Base-by-base conservation (phyloP, 1,140 invertebrate genomes). In the Limonius californicus region DNA sequence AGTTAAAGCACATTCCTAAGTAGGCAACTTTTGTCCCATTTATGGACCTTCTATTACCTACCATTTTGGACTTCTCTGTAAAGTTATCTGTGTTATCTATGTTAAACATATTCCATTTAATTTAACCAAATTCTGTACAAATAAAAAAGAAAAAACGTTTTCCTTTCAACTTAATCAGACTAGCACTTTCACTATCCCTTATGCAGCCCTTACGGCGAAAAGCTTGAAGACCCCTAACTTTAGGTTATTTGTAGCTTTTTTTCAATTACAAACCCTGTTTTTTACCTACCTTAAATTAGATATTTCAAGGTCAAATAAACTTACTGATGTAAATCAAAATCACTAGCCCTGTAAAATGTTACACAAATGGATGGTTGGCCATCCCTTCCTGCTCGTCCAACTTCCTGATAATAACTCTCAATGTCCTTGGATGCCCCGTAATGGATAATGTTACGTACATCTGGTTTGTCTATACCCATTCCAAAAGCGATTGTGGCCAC, bases 401-500 rank as follows among this genome's bases (percentile, higher is more conserved):
- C 78, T 69, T 81, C 79, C 68, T 81, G 78, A 68, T 81, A 81
- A 67, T 80, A 80, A 39, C 72, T 77, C 70, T 87, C 85, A 35
- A 87, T 78, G 68, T 84, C 82, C 67, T 82, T 83, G 1, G 87
- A 82, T 47, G 82, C 70, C 35, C 86, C 82, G 75, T 89, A 89
- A 72, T 81, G 77, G 35, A 79, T 72, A 56, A 91, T 84, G 72
- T 84, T 88, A 70, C 92, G 83, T 4, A 95, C 90, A 78, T 94
- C 80, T 68, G 89, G 86, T 77, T 95, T 94, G 76, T 95, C 92
- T 61, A 95, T 94, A 21, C 92, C 92, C 92, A 95, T 93, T 42
- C 92, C 93, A 82, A 95, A 95, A 43, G 92, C 92, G 66, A 92
- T 86, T 8, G 92, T 95, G 12, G 93, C 92, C n/a, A 92, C 89